Percentiles rank a stretch among this genome's conserved stretches.
phyloP scores from a whole-genome alignment of 2,113 vertebrate species.

The Apus apus region DNA sequence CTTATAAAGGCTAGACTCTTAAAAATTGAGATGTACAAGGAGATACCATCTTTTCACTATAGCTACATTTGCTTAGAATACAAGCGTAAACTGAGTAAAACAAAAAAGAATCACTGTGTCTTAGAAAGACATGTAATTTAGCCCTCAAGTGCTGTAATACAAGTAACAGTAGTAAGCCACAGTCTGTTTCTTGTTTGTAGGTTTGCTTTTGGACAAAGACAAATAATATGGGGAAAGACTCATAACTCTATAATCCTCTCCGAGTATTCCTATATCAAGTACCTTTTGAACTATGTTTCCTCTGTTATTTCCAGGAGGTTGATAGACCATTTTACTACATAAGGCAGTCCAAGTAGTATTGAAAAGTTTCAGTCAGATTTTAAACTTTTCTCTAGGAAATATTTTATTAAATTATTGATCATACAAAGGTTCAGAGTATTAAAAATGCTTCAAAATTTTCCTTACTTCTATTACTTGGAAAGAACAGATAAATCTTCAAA shows the following conservation, averaged over 20 bases:
- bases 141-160: not conserved
- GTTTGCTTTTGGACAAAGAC: not conserved
- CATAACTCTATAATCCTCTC: not conserved
- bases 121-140: not conserved
- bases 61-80: not conserved
- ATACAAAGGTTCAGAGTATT: not conserved
- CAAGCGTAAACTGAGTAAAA: not conserved
- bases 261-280: not conserved
- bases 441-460: slow-evolving; percentile 37
- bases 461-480: not conserved
- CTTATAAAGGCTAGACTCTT: not conserved
- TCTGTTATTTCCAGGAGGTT: not conserved
- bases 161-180: not conserved
- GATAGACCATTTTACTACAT: not conserved
- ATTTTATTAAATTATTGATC: slow-evolving; percentile 15
- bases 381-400: not conserved
- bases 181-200: not conserved
- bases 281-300: not conserved
- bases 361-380: not conserved
- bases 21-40: not conserved
- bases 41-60: not conserved
- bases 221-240: not conserved
- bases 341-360: not conserved
- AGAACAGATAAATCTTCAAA: not conserved
- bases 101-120: not conserved